Evolutionary conservation across 2,888 invertebrate genomes (phyloP).

Genomic region (Cataglyphis cursor): DNA sequence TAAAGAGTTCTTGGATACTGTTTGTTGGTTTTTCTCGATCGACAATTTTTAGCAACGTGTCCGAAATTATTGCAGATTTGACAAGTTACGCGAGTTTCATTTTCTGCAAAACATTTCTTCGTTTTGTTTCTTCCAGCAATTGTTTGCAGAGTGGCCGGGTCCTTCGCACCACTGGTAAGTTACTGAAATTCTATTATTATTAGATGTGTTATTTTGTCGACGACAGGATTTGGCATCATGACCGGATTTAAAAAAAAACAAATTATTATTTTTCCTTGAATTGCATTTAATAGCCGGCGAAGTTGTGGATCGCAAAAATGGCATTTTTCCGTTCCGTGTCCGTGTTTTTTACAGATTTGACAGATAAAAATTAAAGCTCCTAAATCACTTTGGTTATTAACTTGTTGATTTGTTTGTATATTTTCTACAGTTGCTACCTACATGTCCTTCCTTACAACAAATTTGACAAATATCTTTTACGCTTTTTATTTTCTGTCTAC

Average conservation of each 20-base stretch:
- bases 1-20: background rate
- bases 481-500: too few relatives aligned
- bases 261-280: background rate
- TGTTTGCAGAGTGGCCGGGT: background rate
- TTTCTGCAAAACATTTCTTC: too few relatives aligned
- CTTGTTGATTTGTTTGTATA: background rate
- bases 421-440: background rate
- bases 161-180: background rate
- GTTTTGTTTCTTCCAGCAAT: background rate
- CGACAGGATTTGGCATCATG: background rate
- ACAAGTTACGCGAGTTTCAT: background rate
- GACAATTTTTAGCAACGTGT: background rate
- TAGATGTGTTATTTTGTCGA: background rate
- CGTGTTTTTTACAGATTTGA: background rate
- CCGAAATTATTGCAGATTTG: background rate
- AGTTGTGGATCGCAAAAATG: background rate
- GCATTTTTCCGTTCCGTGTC: background rate
- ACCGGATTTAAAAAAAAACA: background rate
- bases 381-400: background rate
- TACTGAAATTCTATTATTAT: background rate
- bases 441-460: background rate
- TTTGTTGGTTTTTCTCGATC: background rate
- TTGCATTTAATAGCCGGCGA: background rate
- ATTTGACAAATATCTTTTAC: too few relatives aligned
- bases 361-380: background rate